Percentiles rank a stretch among this genome's conserved stretches.
Conservation (phyloP, 2,888 invertebrate species). For the Eucera pruinosa region DNA sequence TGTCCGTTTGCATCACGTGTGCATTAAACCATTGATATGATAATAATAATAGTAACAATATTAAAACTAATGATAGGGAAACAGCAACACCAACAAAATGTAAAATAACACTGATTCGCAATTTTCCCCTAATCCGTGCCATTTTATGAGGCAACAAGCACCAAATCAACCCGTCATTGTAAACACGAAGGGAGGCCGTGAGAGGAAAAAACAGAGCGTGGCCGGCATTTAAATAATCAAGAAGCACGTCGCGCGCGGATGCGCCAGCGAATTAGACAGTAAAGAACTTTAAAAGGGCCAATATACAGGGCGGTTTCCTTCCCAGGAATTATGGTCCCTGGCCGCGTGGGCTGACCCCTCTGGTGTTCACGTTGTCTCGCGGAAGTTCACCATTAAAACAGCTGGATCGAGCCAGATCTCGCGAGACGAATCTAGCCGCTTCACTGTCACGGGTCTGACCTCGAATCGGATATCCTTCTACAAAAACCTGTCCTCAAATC, state of each 20-base stretch:
- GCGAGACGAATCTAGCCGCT: constrained; percentile 58
- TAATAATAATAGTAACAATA: too few species aligned
- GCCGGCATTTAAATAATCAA: constrained; percentile 52
- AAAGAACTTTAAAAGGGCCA: constrained; percentile 63
- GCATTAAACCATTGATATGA: too few species aligned
- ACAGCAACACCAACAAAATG: too few species aligned
- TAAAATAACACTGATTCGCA: background rate
- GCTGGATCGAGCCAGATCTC: constrained; percentile 55
- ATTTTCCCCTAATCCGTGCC: background rate
- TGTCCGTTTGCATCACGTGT: too few species aligned
- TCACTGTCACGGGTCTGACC: constrained; percentile 60
- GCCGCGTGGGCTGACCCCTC: constrained; percentile 70
- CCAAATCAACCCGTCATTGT: background rate
- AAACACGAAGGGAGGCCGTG: background rate
- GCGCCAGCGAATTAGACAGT: constrained; percentile 52
- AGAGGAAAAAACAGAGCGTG: constrained; percentile 1
- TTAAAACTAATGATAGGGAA: too few species aligned
- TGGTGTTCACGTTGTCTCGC: constrained; percentile 58
- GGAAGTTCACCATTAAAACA: constrained; percentile 72
- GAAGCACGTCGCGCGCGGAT: constrained; percentile 16
- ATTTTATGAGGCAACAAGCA: background rate
- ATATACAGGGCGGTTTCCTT: constrained; percentile 71
- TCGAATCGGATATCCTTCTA: constrained; percentile 43
- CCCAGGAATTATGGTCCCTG: constrained; percentile 63
- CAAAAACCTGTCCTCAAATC: background rate